phyloP scores from a whole-genome alignment of 2,888 invertebrate species.

The Perdita meconis region DNA sequence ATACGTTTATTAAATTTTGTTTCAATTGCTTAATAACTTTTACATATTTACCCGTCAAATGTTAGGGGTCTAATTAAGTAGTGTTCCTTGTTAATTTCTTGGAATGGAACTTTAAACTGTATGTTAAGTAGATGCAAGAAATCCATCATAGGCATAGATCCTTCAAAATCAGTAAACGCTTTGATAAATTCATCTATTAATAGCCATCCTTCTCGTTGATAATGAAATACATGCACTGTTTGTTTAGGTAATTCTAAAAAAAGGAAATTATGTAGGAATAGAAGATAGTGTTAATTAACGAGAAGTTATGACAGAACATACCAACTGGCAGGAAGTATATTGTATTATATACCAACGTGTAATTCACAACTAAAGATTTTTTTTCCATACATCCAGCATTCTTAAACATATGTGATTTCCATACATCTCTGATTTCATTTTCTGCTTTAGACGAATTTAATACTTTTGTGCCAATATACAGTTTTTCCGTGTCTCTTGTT shows the following conservation, averaged over 20 bases:
- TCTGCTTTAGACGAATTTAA: too few species aligned
- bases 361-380: background rate
- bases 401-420: background rate
- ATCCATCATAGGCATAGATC: conserved; percentile 44
- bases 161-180: conserved; percentile 67
- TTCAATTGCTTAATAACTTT: background rate
- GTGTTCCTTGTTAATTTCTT: conserved; percentile 58
- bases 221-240: conserved; percentile 68
- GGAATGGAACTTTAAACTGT: conserved; percentile 36
- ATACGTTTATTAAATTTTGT: background rate
- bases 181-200: conserved; percentile 70
- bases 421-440: background rate
- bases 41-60: conserved; percentile 66
- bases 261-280: background rate
- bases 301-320: conserved; percentile 16
- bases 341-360: background rate
- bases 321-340: conserved; percentile 38
- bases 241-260: conserved; percentile 62
- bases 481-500: background rate
- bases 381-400: background rate
- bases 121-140: conserved; percentile 50
- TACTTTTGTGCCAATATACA: background rate
- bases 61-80: conserved; percentile 62
- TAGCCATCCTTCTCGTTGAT: conserved; percentile 73
- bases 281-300: background rate